Conservation (phyloP, 2,113 vertebrate species). For the Oostethus manadensis region DNA sequence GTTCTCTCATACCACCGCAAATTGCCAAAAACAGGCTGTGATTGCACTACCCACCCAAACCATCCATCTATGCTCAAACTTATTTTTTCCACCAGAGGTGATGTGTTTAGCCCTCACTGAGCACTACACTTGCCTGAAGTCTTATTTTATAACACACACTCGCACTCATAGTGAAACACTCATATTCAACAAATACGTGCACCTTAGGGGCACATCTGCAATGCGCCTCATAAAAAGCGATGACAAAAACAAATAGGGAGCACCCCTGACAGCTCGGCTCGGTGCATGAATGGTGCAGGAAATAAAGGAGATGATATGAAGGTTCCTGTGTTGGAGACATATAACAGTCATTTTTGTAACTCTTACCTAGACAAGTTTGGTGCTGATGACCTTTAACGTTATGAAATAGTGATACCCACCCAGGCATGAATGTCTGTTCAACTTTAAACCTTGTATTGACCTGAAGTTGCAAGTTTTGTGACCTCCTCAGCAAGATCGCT, state of each 20-base stretch:
- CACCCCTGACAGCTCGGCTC: conserved; percentile 8
- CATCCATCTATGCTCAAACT: conserved; percentile 38
- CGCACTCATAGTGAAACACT: conserved; percentile 5
- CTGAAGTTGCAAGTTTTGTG: conserved; percentile 4
- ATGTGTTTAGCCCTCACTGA: conserved; percentile 33
- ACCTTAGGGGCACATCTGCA: conserved; percentile 20
- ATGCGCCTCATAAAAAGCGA: conserved; percentile 19
- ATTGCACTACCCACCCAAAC: conserved; percentile 31
- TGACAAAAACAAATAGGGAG: conserved; percentile 32
- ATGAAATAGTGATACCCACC: conserved; percentile 5
- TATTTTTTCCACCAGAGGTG: conserved; percentile 22
- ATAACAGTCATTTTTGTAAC: conserved; percentile 24
- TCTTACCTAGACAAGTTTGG: conserved; percentile 19
- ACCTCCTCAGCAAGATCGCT: neutral
- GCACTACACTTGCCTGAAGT: conserved; percentile 24
- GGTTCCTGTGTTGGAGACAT: conserved; percentile 3
- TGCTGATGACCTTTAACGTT: conserved; percentile 24
- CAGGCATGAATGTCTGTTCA: neutral
- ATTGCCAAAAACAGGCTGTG: conserved; percentile 33
- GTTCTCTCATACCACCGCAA: conserved; percentile 15
- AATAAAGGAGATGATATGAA: conserved; percentile 28
- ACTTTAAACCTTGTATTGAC: neutral
- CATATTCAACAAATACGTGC: conserved; percentile 42
- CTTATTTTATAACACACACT: conserved; percentile 18
- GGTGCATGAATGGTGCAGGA: conserved; percentile 4